These are phyloP conservation scores for Agonum fuliginosum DNA, from an alignment of 2,888 invertebrate species.

Conservation along the genomic window DNA sequence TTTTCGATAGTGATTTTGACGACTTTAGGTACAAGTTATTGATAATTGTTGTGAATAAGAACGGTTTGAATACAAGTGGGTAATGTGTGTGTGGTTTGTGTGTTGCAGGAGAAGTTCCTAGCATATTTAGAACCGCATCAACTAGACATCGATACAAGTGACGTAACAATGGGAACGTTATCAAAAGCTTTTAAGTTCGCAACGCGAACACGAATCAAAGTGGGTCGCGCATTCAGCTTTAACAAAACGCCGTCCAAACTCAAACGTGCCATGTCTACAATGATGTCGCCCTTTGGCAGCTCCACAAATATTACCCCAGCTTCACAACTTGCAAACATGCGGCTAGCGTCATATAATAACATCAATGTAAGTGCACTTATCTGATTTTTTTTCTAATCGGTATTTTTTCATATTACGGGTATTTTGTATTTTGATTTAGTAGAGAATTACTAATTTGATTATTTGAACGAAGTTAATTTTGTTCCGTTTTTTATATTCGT, in stretches of 20 bases:
- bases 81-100: constrained; percentile 1
- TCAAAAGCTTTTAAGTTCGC: constrained; percentile 95
- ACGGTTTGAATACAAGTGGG: too few species aligned
- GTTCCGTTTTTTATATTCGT: neutral
- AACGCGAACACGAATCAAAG: constrained; percentile 88
- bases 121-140: constrained; percentile 86
- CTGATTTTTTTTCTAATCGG: constrained; percentile 18
- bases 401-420: constrained; percentile 20
- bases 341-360: constrained; percentile 89
- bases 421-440: constrained; percentile 5
- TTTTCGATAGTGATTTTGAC: too few species aligned
- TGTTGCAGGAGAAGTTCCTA: constrained; percentile 86
- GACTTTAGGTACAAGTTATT: too few species aligned
- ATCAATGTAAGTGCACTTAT: constrained; percentile 81
- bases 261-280: constrained; percentile 94
- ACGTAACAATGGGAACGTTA: constrained; percentile 89
- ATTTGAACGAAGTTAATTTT: constrained; percentile 12
- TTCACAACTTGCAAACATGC: constrained; percentile 89
- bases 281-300: constrained; percentile 94
- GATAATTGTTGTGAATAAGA: too few species aligned
- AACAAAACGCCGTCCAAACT: constrained; percentile 96
- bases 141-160: constrained; percentile 91
- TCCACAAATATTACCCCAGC: constrained; percentile 88
- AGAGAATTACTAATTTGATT: constrained; percentile 3
- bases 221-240: constrained; percentile 95